These are phyloP conservation scores for Marisa cornuarietis DNA, from an alignment of 1,140 invertebrate species.

Conservation along the genomic window DNA sequence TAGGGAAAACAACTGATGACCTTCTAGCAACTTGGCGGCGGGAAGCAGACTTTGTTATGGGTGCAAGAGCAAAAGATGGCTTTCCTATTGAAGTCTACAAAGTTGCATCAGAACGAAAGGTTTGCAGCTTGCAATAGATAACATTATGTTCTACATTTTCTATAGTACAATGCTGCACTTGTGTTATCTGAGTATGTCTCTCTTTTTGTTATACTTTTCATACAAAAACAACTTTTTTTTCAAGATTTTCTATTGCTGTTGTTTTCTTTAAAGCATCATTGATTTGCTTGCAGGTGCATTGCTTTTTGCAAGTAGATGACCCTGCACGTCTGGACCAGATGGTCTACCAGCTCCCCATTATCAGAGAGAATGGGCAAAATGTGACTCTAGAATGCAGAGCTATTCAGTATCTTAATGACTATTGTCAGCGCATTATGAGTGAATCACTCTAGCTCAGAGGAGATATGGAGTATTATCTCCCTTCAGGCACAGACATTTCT, in stretches of 20 bases:
- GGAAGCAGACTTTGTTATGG: slow-evolving; percentile 37
- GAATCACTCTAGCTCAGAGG: slow-evolving; percentile 11
- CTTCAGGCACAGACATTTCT: too few relatives aligned
- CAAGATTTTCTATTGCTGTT: too few relatives aligned
- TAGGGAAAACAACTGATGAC: slow-evolving; percentile 39
- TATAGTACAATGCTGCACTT: too few relatives aligned
- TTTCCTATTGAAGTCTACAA: slow-evolving; percentile 44
- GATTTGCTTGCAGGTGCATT: slow-evolving; percentile 34
- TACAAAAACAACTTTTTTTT: too few relatives aligned
- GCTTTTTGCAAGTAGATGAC: slow-evolving; percentile 38
- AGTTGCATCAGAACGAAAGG: slow-evolving; percentile 45
- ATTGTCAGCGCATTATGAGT: slow-evolving; percentile 29
- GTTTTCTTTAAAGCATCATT: too few relatives aligned
- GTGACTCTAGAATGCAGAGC: slow-evolving; percentile 37
- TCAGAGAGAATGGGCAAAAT: slow-evolving; percentile 40
- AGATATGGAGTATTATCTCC: too few relatives aligned
- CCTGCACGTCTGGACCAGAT: slow-evolving; percentile 38
- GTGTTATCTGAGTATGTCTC: too few relatives aligned
- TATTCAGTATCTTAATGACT: slow-evolving; percentile 42
- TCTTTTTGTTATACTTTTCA: too few relatives aligned
- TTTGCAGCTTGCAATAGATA: slow-evolving; percentile 10
- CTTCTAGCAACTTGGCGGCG: slow-evolving; percentile 37
- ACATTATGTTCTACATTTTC: too few relatives aligned
- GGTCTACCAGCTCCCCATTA: slow-evolving; percentile 40
- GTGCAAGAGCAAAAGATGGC: slow-evolving; percentile 30